Conservation (phyloP, 2,113 vertebrate genomes). For the Chionodraco myersi region DNA sequence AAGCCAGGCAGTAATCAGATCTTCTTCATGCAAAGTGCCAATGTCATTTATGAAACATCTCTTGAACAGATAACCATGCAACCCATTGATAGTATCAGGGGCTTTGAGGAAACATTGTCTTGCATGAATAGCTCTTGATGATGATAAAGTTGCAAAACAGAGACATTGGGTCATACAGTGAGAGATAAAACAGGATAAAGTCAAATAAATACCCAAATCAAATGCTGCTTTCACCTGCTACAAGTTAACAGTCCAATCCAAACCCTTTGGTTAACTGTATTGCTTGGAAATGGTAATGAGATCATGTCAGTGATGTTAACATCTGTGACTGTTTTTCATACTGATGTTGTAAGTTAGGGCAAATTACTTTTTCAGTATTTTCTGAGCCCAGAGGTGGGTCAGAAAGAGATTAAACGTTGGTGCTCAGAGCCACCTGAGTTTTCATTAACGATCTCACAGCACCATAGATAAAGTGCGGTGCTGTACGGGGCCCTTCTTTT, state of each 20-base stretch:
- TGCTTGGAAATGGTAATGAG: neutral
- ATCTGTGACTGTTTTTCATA: neutral
- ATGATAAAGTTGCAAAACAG: conserved; percentile 55
- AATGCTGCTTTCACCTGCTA: conserved; percentile 27
- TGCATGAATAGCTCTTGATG: conserved; percentile 53
- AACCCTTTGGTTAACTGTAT: neutral
- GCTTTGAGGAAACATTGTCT: conserved; percentile 53
- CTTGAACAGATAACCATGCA: conserved; percentile 45
- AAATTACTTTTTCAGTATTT: conserved; percentile 11
- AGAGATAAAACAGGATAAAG: conserved; percentile 48
- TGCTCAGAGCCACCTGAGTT: conserved; percentile 65
- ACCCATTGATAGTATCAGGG: conserved; percentile 61
- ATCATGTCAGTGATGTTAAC: neutral
- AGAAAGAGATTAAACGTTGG: conserved; percentile 48
- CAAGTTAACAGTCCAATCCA: conserved; percentile 10
- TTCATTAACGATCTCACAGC: conserved; percentile 74
- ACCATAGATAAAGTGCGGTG: conserved; percentile 71
- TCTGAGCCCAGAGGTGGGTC: conserved; percentile 18
- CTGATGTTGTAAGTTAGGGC: no score
- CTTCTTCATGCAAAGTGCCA: conserved; percentile 45
- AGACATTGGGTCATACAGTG: conserved; percentile 15
- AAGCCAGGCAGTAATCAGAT: conserved; percentile 49
- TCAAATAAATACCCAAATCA: conserved; percentile 54
- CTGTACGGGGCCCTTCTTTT: conserved; percentile 62
- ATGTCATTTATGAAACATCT: conserved; percentile 56